A percentile compares a stretch with the other conserved stretches of the same genome.
phyloP scores from a whole-genome alignment of 2,888 invertebrate genomes.

The Atethmia centrago region DNA sequence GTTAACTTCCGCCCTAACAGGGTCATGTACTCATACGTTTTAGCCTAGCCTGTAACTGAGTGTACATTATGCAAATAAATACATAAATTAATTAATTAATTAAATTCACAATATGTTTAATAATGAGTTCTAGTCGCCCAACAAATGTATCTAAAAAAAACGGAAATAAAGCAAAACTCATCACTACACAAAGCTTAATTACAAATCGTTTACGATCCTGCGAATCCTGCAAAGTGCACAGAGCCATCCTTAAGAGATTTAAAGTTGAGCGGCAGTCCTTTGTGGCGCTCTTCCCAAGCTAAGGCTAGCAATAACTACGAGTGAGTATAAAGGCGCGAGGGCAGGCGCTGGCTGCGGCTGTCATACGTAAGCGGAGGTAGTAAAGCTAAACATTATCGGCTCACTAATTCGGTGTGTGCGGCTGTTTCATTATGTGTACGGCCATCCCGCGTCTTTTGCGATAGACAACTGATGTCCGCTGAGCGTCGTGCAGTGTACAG shows the following conservation, averaged over 20 bases:
- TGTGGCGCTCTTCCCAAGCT: not conserved
- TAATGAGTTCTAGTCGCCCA: not conserved
- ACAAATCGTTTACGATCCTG: slow-evolving; percentile 10
- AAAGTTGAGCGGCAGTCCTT: slow-evolving; percentile 6
- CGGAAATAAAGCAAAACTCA: not conserved
- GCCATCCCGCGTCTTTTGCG: not conserved
- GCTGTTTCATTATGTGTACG: not conserved
- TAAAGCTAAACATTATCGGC: slow-evolving; percentile 37
- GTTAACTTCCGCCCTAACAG: too few relatives aligned
- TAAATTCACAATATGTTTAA: not conserved
- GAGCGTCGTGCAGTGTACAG: not conserved
- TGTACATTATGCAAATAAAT: too few relatives aligned
- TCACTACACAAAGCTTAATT: slow-evolving; percentile 2
- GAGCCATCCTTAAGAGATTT: not conserved
- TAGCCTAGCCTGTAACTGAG: too few relatives aligned
- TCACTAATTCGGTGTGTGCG: slow-evolving; percentile 2
- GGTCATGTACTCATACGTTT: too few relatives aligned
- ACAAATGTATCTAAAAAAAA: not conserved
- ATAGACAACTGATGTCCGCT: not conserved
- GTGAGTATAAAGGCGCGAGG: not conserved
- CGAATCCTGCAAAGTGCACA: not conserved
- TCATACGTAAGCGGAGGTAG: slow-evolving; percentile 13
- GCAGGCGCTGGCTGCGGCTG: not conserved
- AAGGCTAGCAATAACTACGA: not conserved
- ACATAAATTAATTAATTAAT: too few relatives aligned